A percentile compares a stretch with the other conserved stretches of the same genome.
phyloP scores from a whole-genome alignment of 2,113 vertebrate genomes.

The Stigmatopora nigra region DNA sequence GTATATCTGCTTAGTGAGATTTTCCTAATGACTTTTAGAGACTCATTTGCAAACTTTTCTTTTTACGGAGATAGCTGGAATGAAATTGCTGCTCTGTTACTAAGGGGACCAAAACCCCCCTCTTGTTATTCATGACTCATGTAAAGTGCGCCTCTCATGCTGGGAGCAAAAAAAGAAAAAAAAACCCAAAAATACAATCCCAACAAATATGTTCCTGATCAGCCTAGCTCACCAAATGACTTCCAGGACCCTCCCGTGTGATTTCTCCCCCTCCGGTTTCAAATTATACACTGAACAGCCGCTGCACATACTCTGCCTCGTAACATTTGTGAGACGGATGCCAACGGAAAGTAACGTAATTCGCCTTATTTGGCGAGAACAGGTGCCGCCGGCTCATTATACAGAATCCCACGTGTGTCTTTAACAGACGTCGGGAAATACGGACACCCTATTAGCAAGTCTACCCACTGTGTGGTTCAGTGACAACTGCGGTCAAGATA shows the following conservation, averaged over 20 bases:
- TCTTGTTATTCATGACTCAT: constrained; percentile 1
- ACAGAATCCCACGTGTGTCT: constrained; percentile 26
- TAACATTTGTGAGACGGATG: constrained; percentile 10
- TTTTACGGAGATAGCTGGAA: background rate
- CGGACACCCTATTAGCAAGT: constrained; percentile 33
- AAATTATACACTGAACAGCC: constrained; percentile 2
- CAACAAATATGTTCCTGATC: background rate
- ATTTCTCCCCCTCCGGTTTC: background rate
- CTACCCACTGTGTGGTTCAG: constrained; percentile 20
- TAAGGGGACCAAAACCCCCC: background rate
- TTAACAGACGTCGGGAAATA: constrained; percentile 25
- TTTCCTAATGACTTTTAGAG: background rate
- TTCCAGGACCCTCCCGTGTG: background rate
- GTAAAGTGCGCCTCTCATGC: background rate
- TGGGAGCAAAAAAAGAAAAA: background rate
- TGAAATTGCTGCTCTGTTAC: background rate
- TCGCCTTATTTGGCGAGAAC: constrained; percentile 24
- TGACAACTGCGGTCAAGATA: constrained; percentile 20
- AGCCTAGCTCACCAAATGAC: background rate
- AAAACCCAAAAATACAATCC: background rate
- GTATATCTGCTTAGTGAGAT: background rate
- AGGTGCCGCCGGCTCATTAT: constrained; percentile 51
- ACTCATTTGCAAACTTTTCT: background rate
- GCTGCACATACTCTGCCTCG: constrained; percentile 1
- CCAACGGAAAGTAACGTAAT: constrained; percentile 13